These are phyloP conservation scores for Oxycera nigricornis DNA, from an alignment of 2,888 invertebrate genomes.

Conservation along the genomic window DNA sequence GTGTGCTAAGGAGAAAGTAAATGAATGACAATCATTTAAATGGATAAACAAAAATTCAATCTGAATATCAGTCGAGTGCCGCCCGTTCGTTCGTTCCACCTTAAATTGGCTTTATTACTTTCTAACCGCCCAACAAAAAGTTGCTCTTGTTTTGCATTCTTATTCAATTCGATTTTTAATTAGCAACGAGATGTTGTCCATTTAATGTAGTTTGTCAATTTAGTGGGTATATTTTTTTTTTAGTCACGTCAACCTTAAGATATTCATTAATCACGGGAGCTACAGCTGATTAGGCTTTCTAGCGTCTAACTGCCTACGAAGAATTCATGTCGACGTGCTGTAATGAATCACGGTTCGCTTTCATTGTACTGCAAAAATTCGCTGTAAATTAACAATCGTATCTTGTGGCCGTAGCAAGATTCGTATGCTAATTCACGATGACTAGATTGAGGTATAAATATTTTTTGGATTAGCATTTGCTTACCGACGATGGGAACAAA, in stretches of 20 bases:
- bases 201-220: constrained; percentile 1
- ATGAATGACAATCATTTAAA: not conserved
- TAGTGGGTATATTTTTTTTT: not conserved
- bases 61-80: not conserved
- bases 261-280: not conserved
- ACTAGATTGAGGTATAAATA: not conserved
- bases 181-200: not conserved
- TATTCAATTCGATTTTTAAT: not conserved
- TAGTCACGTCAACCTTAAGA: not conserved
- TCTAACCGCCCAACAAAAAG: not conserved
- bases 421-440: not conserved
- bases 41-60: not conserved
- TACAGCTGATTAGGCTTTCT: not conserved
- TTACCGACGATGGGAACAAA: too few species aligned
- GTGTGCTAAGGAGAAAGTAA: not conserved
- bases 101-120: not conserved
- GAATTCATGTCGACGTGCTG: too few species aligned
- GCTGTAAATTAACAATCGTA: too few species aligned
- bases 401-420: too few species aligned
- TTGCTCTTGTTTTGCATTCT: not conserved
- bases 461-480: not conserved
- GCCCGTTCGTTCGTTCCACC: not conserved
- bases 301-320: not conserved
- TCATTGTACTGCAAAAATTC: too few species aligned
- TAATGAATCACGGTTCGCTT: too few species aligned